A percentile compares a stretch with the other conserved stretches of the same genome.
Conservation (phyloP, 2,797 vertebrate genomes). For the Iguana delicatissima region DNA sequence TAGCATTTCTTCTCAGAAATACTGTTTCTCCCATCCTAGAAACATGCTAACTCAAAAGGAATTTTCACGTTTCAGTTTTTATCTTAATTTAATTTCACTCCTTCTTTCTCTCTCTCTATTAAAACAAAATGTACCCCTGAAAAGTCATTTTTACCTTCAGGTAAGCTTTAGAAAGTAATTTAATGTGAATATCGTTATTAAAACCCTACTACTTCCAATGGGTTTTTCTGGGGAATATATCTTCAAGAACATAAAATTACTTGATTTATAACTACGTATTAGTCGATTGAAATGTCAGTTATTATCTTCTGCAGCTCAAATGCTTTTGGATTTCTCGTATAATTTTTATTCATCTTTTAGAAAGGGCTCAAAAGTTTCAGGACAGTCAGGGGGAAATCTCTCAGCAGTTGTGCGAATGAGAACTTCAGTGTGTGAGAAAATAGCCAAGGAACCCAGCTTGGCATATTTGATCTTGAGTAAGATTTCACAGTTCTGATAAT, state of each 20-base stretch:
- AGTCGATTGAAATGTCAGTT: conserved; percentile 74
- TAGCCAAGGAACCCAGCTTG: conserved; percentile 38
- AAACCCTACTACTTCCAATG: conserved; percentile 65
- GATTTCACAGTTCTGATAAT: conserved; percentile 44
- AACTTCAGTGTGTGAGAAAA: conserved; percentile 40
- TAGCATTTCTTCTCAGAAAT: background rate
- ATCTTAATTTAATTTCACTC: conserved; percentile 26
- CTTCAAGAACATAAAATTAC: conserved; percentile 70
- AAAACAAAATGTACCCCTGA: conserved; percentile 41
- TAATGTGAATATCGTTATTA: conserved; percentile 73
- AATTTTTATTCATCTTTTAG: conserved; percentile 69
- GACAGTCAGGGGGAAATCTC: conserved; percentile 52
- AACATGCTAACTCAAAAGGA: background rate
- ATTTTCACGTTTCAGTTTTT: background rate
- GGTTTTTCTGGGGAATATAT: conserved; percentile 73
- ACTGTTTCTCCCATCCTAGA: conserved; percentile 37
- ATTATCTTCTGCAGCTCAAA: conserved; percentile 67
- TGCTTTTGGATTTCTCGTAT: conserved; percentile 61
- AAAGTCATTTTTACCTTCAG: conserved; percentile 26
- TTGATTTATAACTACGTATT: conserved; percentile 73
- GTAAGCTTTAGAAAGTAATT: conserved; percentile 67
- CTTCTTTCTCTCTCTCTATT: background rate
- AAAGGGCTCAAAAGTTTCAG: conserved; percentile 57
- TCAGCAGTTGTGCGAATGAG: conserved; percentile 40
- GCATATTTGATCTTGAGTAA: conserved; percentile 52